phyloP scores from a whole-genome alignment of 2,888 invertebrate genomes.

The Heteropelma amictum region DNA sequence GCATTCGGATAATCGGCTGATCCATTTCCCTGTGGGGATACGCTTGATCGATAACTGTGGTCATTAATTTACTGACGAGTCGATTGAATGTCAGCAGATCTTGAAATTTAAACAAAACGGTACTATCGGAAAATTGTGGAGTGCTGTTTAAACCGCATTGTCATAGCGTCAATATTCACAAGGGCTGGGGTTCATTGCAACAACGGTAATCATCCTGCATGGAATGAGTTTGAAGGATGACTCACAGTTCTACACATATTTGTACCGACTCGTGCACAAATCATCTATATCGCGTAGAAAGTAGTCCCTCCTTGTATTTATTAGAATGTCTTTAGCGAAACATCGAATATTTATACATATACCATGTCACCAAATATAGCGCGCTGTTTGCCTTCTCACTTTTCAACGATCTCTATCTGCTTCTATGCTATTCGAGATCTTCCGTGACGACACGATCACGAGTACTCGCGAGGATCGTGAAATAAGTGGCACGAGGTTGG shows the following conservation, averaged over 20 bases:
- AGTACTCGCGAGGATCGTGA: constrained; percentile 45
- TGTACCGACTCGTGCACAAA: no score
- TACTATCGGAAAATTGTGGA: no score
- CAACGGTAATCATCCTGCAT: no score
- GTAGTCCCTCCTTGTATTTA: not conserved
- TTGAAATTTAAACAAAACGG: no score
- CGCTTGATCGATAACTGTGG: no score
- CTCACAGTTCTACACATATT: no score
- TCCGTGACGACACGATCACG: constrained; percentile 54
- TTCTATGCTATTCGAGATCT: constrained; percentile 23
- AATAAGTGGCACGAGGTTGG: constrained; percentile 47
- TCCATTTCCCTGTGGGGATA: constrained; percentile 37
- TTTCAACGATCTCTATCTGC: constrained; percentile 34
- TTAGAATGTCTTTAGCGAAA: not conserved
- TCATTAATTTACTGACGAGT: no score
- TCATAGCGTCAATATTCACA: no score
- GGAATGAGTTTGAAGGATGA: no score
- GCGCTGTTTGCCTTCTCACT: constrained; percentile 6
- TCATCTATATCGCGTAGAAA: not conserved
- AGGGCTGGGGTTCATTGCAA: no score
- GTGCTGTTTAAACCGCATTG: no score
- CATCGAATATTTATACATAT: not conserved
- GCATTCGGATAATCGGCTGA: constrained; percentile 39
- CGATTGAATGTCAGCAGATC: no score
- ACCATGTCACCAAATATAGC: constrained; percentile 21